A percentile compares a stretch with the other conserved stretches of the same genome.
These are phyloP conservation scores for Lordiphosa collinella DNA, from an alignment of 1,140 invertebrate genomes.

Conservation along the genomic window DNA sequence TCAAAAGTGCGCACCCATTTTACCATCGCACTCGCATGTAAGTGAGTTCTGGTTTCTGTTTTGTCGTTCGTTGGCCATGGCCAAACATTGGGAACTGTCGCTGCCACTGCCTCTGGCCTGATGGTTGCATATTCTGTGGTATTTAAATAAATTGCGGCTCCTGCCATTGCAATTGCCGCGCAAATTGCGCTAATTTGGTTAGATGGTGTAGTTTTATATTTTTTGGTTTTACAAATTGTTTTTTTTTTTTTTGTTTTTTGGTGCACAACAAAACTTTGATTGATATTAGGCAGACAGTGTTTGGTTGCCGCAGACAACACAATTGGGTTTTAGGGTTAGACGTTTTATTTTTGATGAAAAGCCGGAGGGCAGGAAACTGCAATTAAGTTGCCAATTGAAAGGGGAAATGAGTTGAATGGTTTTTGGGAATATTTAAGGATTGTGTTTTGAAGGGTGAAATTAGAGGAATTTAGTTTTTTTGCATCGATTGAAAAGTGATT, in stretches of 20 bases:
- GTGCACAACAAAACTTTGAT: slow-evolving; percentile 36
- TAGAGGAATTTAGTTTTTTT: too few relatives aligned
- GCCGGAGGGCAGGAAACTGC: too few relatives aligned
- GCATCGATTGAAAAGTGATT: too few relatives aligned
- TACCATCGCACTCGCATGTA: slow-evolving; percentile 27
- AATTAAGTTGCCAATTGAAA: too few relatives aligned
- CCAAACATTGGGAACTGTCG: slow-evolving; percentile 10
- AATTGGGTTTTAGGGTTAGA: slow-evolving; percentile 17
- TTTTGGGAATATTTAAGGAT: too few relatives aligned
- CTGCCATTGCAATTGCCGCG: slow-evolving; percentile 49
- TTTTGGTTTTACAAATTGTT: neutral
- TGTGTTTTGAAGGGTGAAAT: too few relatives aligned
- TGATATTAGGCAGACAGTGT: slow-evolving; percentile 47
- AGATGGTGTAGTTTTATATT: slow-evolving; percentile 37
- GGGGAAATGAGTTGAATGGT: too few relatives aligned
- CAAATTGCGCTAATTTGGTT: slow-evolving; percentile 72
- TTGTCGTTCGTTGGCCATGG: slow-evolving; percentile 4
- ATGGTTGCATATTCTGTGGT: slow-evolving; percentile 44
- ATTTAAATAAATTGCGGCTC: slow-evolving; percentile 63
- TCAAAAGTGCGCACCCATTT: slow-evolving; percentile 47
- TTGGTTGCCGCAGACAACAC: slow-evolving; percentile 18
- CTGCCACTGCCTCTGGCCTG: slow-evolving; percentile 44
- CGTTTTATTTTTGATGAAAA: neutral
- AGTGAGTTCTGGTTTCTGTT: slow-evolving; percentile 38
- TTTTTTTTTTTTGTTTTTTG: slow-evolving; percentile 1